A percentile compares a stretch with the other conserved stretches of the same genome.
phyloP scores from a whole-genome alignment of 2,888 invertebrate genomes.

The Glaucopsyche alexis region DNA sequence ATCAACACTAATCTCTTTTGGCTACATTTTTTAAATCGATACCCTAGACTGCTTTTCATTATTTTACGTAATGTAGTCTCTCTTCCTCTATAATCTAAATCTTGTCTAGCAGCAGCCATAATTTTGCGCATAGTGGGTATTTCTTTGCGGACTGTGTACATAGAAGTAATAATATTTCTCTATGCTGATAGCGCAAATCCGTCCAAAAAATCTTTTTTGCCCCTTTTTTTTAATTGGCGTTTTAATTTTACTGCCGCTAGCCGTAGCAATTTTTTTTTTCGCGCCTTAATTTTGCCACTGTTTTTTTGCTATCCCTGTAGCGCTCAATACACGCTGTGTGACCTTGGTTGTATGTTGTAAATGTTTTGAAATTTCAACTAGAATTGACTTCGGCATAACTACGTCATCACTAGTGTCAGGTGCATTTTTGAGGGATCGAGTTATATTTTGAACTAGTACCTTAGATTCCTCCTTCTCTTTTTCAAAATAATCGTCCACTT shows the following conservation, averaged over 20 bases:
- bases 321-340: slow-evolving; percentile 36
- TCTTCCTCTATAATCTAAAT: slow-evolving; percentile 38
- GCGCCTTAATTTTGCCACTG: slow-evolving; percentile 38
- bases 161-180: slow-evolving; percentile 40
- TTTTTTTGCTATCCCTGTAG: slow-evolving; percentile 40
- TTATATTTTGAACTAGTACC: slow-evolving; percentile 37
- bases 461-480: slow-evolving; percentile 38
- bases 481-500: slow-evolving; percentile 40
- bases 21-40: slow-evolving; percentile 38
- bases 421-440: slow-evolving; percentile 29
- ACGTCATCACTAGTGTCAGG: slow-evolving; percentile 35
- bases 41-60: slow-evolving; percentile 34
- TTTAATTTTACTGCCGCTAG: slow-evolving; percentile 39
- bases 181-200: slow-evolving; percentile 38
- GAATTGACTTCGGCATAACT: slow-evolving; percentile 36
- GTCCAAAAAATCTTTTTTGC: slow-evolving; percentile 37
- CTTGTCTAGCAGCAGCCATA: slow-evolving; percentile 39
- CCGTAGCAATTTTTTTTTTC: slow-evolving; percentile 33
- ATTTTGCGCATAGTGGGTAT: slow-evolving; percentile 41
- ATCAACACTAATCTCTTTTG: slow-evolving; percentile 36
- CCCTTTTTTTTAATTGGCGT: slow-evolving; percentile 36
- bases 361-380: slow-evolving; percentile 36
- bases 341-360: slow-evolving; percentile 38
- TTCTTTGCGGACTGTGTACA: slow-evolving; percentile 40
- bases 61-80: slow-evolving; percentile 35